These are phyloP conservation scores for Parapsyche elsis DNA, from an alignment of 1,140 invertebrate species.

Conservation along the genomic window DNA sequence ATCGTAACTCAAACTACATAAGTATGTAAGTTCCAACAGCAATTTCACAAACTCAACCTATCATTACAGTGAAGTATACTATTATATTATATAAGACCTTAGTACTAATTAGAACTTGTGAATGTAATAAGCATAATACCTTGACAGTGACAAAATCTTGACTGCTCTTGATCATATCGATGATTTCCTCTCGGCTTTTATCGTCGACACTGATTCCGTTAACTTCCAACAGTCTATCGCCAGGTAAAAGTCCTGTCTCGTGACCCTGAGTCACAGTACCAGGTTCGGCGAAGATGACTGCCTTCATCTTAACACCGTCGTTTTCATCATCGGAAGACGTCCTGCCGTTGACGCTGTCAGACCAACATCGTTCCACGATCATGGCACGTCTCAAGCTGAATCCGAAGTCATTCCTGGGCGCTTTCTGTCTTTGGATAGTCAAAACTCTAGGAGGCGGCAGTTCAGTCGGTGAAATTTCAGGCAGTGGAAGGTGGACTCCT, in stretches of 20 bases:
- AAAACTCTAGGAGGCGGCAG: slow-evolving; percentile 81
- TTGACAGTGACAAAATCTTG: slow-evolving; percentile 85
- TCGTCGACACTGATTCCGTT: slow-evolving; percentile 88
- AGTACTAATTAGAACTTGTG: background rate
- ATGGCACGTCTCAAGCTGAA: slow-evolving; percentile 92
- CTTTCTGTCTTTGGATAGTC: slow-evolving; percentile 83
- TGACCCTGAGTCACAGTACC: slow-evolving; percentile 80
- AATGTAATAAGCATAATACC: slow-evolving; percentile 68
- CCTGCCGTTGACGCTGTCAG: slow-evolving; percentile 60
- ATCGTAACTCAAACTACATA: background rate
- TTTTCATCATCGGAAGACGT: slow-evolving; percentile 58
- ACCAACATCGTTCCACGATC: slow-evolving; percentile 74
- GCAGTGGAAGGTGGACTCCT: slow-evolving; percentile 81
- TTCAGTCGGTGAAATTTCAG: slow-evolving; percentile 78
- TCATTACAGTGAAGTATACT: slow-evolving; percentile 17
- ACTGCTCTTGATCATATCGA: slow-evolving; percentile 90
- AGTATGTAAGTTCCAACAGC: background rate
- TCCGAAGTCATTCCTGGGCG: slow-evolving; percentile 91
- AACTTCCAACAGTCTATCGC: slow-evolving; percentile 92
- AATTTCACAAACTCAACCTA: slow-evolving; percentile 10
- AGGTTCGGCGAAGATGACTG: slow-evolving; percentile 93
- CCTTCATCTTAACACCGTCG: slow-evolving; percentile 71
- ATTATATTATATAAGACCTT: slow-evolving; percentile 32
- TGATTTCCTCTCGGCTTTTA: slow-evolving; percentile 89
- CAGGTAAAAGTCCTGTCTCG: slow-evolving; percentile 89